Base-by-base conservation (phyloP, 2,888 invertebrate species). In the Tenthredo mesomela region DNA sequence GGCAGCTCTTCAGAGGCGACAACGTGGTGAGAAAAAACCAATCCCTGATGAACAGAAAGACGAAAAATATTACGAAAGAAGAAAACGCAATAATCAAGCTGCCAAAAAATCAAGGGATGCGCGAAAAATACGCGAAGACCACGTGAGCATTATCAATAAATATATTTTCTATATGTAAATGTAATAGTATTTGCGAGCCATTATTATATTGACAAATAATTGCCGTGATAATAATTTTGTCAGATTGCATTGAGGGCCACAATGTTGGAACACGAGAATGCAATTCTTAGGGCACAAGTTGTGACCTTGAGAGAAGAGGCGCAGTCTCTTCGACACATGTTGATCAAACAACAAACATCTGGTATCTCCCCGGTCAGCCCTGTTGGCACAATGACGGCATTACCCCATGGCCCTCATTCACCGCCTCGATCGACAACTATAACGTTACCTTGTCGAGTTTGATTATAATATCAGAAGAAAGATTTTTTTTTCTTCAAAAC, bases 81-180 rank as follows among this genome's bases (percentile, higher is more conserved):
- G 98, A 85, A 96, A 97, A 90, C 94, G 98, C 10, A 98, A 98
- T 93, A 98, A 98, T 92, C 96, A 97, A 91, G 98, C 98, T 0
- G 98, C 98, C 0, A 98, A 98, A 93, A 98, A 98, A 92, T 98
- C 98, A 0, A 93, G 98, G 43, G 98, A 98, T 92, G 97, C 98
- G 0, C 94, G 98, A 37, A 96, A 98, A 92, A 95, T 97, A 78
- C 94, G 98, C 43, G 98, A 98, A 92, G 98, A 98, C 93, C 97
- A 98, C 93, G 97, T 96, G 92, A 90, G 90, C 86, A 15, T 29
- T 3, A n/a, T 40, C 4, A 25, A 15, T 29, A n/a, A 50, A 12
- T 54, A 29, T 29, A 15, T 29, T 25, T 54, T 50, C 10, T 25
- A 1, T 61, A 0, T 29, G n/a, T 61, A 61, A 61, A 4, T 33